Conservation (phyloP, 1,140 invertebrate species). For the Augochlora pura region DNA sequence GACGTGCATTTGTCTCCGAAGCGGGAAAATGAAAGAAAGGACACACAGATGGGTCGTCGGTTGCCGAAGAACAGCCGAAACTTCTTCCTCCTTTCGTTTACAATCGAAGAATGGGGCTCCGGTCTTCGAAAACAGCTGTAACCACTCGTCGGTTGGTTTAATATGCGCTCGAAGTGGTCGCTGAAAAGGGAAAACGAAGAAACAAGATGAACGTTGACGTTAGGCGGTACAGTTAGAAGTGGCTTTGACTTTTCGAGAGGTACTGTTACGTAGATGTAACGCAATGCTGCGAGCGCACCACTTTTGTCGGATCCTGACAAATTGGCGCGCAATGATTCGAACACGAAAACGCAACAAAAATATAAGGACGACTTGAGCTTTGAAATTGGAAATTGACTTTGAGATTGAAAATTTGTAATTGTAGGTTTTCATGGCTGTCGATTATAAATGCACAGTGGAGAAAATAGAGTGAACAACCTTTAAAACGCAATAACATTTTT, state of each 20-base stretch:
- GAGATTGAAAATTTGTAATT: too few relatives aligned
- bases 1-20: conserved; percentile 51
- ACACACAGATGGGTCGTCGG: conserved; percentile 3
- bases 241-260: conserved; percentile 5
- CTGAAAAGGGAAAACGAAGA: conserved; percentile 24
- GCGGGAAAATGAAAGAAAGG: conserved; percentile 38
- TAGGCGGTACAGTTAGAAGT: conserved; percentile 34
- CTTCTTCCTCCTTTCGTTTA: conserved; percentile 13
- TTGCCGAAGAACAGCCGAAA: not conserved
- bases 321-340: too few relatives aligned
- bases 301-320: not conserved
- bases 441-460: too few relatives aligned
- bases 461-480: too few relatives aligned
- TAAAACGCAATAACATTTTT: too few relatives aligned
- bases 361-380: too few relatives aligned
- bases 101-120: conserved; percentile 29
- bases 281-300: not conserved
- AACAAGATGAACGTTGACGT: conserved; percentile 15
- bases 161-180: conserved; percentile 34
- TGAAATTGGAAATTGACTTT: too few relatives aligned
- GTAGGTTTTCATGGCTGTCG: too few relatives aligned
- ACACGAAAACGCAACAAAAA: too few relatives aligned
- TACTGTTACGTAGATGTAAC: conserved; percentile 22
- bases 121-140: conserved; percentile 37
- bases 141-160: conserved; percentile 26